Percentiles rank a stretch among this genome's conserved stretches.
phyloP scores from a whole-genome alignment of 1,140 invertebrate genomes.

The honey bee (Apis mellifera) region DNA sequence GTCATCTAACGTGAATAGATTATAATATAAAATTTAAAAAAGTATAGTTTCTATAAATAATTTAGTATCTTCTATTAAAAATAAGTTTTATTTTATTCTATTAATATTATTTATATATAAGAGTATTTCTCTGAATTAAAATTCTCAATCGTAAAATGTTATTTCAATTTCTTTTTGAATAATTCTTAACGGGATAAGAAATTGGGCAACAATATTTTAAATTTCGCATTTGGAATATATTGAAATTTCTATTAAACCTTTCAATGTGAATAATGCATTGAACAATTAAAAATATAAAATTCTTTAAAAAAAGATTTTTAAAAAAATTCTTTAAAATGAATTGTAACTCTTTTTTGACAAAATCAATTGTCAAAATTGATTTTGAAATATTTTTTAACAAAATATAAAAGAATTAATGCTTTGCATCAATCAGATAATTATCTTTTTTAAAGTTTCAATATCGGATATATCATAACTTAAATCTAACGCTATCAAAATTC shows the following conservation, averaged over 20 bases:
- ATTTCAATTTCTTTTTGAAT: background rate
- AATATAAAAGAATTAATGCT: background rate
- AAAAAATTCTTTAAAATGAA: background rate
- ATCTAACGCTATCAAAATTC: no score
- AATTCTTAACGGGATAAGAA: background rate
- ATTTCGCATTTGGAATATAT: background rate
- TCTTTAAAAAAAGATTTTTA: no score
- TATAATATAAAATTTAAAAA: background rate
- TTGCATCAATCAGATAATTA: no score
- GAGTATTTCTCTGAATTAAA: background rate
- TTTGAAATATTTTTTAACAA: background rate
- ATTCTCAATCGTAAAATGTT: background rate
- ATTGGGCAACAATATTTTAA: background rate
- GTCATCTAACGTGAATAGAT: background rate
- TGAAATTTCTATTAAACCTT: background rate
- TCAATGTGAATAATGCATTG: background rate
- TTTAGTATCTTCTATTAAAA: background rate
- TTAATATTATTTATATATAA: background rate
- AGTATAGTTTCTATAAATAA: background rate
- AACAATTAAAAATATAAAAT: background rate
- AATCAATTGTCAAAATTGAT: background rate
- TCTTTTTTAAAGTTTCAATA: no score
- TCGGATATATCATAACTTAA: no score
- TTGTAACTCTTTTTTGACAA: no score
- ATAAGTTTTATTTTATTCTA: background rate